Conservation (phyloP, 2,888 invertebrate species). For the Matsumyia berberina region DNA sequence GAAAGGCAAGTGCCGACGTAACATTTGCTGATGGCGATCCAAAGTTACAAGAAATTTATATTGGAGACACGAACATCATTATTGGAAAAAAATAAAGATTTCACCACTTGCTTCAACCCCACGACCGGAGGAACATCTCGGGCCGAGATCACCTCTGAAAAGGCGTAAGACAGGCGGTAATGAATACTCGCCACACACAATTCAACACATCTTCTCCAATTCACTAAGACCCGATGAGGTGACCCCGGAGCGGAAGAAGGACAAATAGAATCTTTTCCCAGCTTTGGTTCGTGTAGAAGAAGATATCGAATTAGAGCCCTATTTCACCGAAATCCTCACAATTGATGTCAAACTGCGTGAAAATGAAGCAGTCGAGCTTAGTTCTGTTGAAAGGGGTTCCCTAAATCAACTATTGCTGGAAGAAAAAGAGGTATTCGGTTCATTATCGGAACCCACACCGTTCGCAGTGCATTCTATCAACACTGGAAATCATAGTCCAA, state of each 20-base stretch:
- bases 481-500: conserved; percentile 79
- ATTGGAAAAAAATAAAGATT: too few relatives aligned
- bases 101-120: background rate
- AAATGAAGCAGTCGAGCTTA: conserved; percentile 2
- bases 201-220: background rate
- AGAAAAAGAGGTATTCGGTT: background rate
- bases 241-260: background rate
- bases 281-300: background rate
- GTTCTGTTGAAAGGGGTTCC: background rate
- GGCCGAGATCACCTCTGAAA: too few relatives aligned
- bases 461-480: conserved; percentile 78
- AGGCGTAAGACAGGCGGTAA: background rate
- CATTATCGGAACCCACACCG: background rate
- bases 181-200: background rate
- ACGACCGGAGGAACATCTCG: too few relatives aligned
- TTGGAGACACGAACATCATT: conserved; percentile 20
- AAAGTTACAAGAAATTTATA: conserved; percentile 5
- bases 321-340: background rate
- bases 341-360: conserved; percentile 10
- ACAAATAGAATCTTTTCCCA: background rate
- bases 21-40: conserved; percentile 20
- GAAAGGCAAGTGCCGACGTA: conserved; percentile 5
- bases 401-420: background rate
- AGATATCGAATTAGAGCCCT: conserved; percentile 2
- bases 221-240: background rate